Evolutionary conservation across 2,888 invertebrate species (phyloP), one percentile per base, ranked within the genome.

Genomic region (Dermolepida albohirtum): DNA sequence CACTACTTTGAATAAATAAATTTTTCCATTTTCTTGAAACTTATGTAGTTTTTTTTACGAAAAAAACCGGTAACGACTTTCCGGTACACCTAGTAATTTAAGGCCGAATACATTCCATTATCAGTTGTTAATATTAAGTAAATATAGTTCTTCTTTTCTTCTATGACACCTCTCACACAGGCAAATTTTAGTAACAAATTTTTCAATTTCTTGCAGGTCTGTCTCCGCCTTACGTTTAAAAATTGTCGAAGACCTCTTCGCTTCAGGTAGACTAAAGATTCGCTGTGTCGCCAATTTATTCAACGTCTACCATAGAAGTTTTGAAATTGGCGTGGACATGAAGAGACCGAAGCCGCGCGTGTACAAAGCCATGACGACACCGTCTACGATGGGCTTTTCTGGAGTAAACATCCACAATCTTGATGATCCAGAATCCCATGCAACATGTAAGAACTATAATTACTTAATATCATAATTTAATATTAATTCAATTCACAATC

Each of bases 241-340:
- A 64, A 76, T 83, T 40, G 76, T 71, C 39, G 77, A 79, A 69
- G 75, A 79, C 17, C 73, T 79, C 41, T 80, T 82, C 72, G 71
- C 77, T 8, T 75, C 77, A 43, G 81, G 80, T 51, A 77, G 80
- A 66, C 71, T 83, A 69, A 82, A 87, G 84, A 83, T 91, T 47
- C 86, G 90, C 1, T 91, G 91, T 81, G 87, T 87, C 70, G 90
- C 90, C 0, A 87, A 87, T 70, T 85, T 91, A 74, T 87, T 89
- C 78, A 86, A 88, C 74, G 84, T 91, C 52, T 91, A 90, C 79
- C 88, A 89, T 84, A 87, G 89, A 79, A 89, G 88, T 76, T 88
- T 88, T 6, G 90, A 90, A 79, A 89, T 88, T 75, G 88, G 87
- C 73, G 86, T 89, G 40, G 88, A 89, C 76, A 86, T 89, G 76